phyloP scores from a whole-genome alignment of 2,797 vertebrate genomes.

The Cichlasoma orientale region DNA sequence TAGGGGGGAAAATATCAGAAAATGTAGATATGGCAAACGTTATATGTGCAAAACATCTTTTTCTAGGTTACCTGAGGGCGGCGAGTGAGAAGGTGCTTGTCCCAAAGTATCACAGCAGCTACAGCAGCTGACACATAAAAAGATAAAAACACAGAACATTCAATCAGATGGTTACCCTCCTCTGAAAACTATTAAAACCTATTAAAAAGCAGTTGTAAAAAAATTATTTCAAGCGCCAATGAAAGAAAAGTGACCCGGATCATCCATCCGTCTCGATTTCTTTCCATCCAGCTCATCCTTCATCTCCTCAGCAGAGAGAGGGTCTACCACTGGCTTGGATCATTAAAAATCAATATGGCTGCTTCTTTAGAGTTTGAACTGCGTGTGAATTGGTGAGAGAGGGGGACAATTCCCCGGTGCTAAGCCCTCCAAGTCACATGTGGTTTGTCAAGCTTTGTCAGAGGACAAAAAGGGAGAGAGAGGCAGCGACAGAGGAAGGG shows the following conservation, averaged over 20 bases:
- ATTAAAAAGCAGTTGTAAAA: not conserved
- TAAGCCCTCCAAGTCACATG: conserved; percentile 93
- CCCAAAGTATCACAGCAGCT: not conserved
- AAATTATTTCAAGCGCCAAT: not conserved
- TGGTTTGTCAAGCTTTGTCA: conserved; percentile 98
- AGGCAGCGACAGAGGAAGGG: conserved; percentile 38
- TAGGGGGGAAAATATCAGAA: too few species aligned
- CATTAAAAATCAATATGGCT: conserved; percentile 83
- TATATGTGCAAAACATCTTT: too few species aligned
- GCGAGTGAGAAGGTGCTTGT: not conserved
- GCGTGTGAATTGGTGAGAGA: conserved; percentile 61
- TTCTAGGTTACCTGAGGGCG: too few species aligned
- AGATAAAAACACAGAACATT: not conserved
- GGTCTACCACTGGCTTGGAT: conserved; percentile 50
- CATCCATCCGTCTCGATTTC: not conserved
- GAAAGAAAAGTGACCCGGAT: not conserved
- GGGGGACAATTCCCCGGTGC: conserved; percentile 84
- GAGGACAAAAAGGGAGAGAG: conserved; percentile 84
- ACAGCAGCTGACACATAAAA: not conserved
- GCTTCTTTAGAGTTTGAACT: conserved; percentile 84
- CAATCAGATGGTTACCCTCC: not conserved
- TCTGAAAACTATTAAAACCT: not conserved
- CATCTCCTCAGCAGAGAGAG: conserved; percentile 32
- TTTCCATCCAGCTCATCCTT: not conserved
- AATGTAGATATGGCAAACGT: too few species aligned